A percentile compares a stretch with the other conserved stretches of the same genome.
phyloP scores from a whole-genome alignment of 2,113 vertebrate species.

The Sinocyclocheilus anophthalmus region DNA sequence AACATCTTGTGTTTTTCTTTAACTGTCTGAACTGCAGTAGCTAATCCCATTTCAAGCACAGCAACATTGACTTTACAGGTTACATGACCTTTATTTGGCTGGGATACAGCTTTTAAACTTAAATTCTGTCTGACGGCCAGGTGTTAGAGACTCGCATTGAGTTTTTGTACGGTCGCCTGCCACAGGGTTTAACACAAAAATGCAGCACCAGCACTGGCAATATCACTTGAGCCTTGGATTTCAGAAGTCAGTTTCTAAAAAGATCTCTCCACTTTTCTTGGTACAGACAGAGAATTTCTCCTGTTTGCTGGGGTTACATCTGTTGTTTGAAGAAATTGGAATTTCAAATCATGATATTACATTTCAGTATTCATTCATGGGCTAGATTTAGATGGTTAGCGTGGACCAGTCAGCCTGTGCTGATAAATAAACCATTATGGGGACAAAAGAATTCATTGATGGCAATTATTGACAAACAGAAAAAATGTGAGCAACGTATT shows the following conservation, averaged over 20 bases:
- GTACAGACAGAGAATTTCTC: not conserved
- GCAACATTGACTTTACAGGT: not conserved
- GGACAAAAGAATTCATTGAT: not conserved
- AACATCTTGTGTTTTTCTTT: not conserved
- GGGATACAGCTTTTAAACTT: not conserved
- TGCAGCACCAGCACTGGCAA: slow-evolving; percentile 1
- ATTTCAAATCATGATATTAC: not conserved
- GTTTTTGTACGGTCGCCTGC: slow-evolving; percentile 15
- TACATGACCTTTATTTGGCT: not conserved
- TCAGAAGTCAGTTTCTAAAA: not conserved
- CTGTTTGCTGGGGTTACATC: not conserved
- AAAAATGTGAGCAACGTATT: no score
- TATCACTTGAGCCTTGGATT: slow-evolving; percentile 26
- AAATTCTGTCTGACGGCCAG: not conserved
- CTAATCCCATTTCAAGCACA: not conserved
- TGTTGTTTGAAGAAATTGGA: not conserved
- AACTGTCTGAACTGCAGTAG: not conserved
- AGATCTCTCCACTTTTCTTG: not conserved
- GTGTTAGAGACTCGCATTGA: slow-evolving; percentile 4
- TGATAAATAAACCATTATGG: not conserved
- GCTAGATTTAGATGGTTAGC: not conserved
- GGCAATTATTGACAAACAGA: not conserved
- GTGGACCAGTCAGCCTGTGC: not conserved
- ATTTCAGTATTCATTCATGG: no score
- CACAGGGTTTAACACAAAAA: slow-evolving; percentile 35